Percentiles rank a stretch among this genome's conserved stretches.
Evolutionary conservation across 2,888 invertebrate species (phyloP).

Genomic region (Idaea biselata): DNA sequence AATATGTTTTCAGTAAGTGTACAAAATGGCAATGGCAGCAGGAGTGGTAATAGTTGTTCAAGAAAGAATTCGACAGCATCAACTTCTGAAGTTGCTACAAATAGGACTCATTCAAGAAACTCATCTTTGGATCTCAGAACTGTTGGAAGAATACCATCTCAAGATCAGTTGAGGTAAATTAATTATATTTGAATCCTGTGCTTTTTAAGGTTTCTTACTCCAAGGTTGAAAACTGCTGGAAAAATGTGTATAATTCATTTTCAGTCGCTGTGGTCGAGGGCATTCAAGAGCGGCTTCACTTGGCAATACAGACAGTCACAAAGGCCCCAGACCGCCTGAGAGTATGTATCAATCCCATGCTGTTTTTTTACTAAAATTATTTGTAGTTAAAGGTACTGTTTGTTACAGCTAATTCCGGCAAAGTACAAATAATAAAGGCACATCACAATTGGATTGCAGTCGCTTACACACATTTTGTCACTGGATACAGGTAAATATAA

Average conservation of each 20-base stretch:
- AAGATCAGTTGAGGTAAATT: constrained; percentile 69
- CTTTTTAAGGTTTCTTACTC: too few species aligned
- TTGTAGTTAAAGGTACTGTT: constrained; percentile 18
- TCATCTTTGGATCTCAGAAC: constrained; percentile 89
- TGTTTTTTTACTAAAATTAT: neutral
- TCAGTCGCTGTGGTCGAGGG: constrained; percentile 75
- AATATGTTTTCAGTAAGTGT: constrained; percentile 52
- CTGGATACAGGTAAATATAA: constrained; percentile 89
- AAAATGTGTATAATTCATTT: too few species aligned
- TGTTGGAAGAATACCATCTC: constrained; percentile 73
- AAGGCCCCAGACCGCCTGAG: constrained; percentile 68
- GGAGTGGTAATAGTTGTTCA: constrained; percentile 59
- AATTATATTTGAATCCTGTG: neutral
- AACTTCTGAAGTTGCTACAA: constrained; percentile 56
- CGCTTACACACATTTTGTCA: constrained; percentile 97
- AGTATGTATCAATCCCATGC: constrained; percentile 45
- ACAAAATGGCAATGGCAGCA: constrained; percentile 46
- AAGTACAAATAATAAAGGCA: constrained; percentile 96
- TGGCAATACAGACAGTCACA: constrained; percentile 77
- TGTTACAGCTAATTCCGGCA: constrained; percentile 84
- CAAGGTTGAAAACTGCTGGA: too few species aligned
- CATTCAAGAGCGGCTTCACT: constrained; percentile 93
- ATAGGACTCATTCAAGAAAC: constrained; percentile 86
- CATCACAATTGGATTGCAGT: constrained; percentile 99
- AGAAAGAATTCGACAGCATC: constrained; percentile 71